Conservation (phyloP, 1,140 invertebrate species). For the Steinernema khuongi region DNA sequence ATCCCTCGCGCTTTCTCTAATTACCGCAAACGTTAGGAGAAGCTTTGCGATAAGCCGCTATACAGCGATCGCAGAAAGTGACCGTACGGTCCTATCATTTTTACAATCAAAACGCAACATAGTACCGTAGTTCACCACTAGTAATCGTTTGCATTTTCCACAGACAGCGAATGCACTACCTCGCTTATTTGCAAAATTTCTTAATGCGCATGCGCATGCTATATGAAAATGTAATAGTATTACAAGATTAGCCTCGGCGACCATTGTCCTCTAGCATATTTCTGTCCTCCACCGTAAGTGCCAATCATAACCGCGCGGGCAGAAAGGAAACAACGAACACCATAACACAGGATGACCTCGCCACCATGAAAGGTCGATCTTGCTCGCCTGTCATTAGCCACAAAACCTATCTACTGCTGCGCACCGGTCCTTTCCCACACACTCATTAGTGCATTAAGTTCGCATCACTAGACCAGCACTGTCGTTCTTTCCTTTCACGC, state of each 20-base stretch:
- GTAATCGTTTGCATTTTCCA: too few relatives aligned
- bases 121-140: too few relatives aligned
- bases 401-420: neutral
- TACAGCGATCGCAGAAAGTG: neutral
- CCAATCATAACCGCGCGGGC: neutral
- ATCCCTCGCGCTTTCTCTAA: conserved; percentile 10
- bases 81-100: neutral
- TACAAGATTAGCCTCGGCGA: too few relatives aligned
- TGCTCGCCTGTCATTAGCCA: conserved; percentile 9
- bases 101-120: too few relatives aligned
- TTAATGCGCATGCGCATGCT: too few relatives aligned
- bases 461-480: neutral
- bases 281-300: neutral
- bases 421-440: conserved; percentile 9
- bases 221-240: too few relatives aligned
- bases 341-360: conserved; percentile 6
- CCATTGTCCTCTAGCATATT: neutral
- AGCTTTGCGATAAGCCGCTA: neutral
- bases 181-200: too few relatives aligned
- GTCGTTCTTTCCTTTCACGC: neutral
- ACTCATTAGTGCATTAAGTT: conserved; percentile 10
- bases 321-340: conserved; percentile 6
- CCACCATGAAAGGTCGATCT: conserved; percentile 10
- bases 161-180: too few relatives aligned
- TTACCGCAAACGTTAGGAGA: conserved; percentile 10